Percentiles rank a stretch among this genome's conserved stretches.
These are phyloP conservation scores for Oreochromis niloticus DNA, from an alignment of 2,113 vertebrate genomes.

Conservation along the genomic window DNA sequence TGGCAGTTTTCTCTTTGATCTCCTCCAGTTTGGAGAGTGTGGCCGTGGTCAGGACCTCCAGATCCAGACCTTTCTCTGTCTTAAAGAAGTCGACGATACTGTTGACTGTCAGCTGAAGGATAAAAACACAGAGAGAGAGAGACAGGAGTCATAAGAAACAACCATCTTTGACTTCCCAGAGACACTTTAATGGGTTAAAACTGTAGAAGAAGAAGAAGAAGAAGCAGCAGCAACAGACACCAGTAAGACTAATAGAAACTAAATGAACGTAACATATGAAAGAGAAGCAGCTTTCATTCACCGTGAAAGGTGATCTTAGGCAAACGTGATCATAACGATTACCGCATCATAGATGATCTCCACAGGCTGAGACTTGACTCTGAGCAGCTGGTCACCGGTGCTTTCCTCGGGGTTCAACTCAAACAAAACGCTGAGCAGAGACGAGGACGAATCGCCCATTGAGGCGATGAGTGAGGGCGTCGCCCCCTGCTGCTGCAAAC, in stretches of 20 bases:
- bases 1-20: conserved; percentile 92
- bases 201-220: fast-evolving
- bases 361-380: conserved; percentile 86
- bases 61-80: conserved; percentile 81
- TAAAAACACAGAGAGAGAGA: background rate
- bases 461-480: conserved; percentile 89
- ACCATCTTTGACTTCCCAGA: background rate
- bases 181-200: background rate
- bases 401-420: conserved; percentile 84
- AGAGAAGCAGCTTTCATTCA: fast-evolving
- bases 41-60: conserved; percentile 87
- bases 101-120: conserved; percentile 84
- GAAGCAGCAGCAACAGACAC: fast-evolving
- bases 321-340: background rate
- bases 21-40: conserved; percentile 93
- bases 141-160: background rate
- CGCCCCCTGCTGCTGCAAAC: conserved; percentile 78
- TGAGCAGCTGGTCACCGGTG: conserved; percentile 81
- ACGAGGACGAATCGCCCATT: conserved; percentile 79
- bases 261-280: fast-evolving
- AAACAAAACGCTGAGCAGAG: conserved; percentile 83
- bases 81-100: conserved; percentile 88
- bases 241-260: background rate
- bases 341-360: conserved; percentile 94
- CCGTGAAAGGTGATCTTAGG: fast-evolving